These are phyloP conservation scores for Drosophila eohydei DNA, from an alignment of 2,888 invertebrate genomes.

Conservation along the genomic window DNA sequence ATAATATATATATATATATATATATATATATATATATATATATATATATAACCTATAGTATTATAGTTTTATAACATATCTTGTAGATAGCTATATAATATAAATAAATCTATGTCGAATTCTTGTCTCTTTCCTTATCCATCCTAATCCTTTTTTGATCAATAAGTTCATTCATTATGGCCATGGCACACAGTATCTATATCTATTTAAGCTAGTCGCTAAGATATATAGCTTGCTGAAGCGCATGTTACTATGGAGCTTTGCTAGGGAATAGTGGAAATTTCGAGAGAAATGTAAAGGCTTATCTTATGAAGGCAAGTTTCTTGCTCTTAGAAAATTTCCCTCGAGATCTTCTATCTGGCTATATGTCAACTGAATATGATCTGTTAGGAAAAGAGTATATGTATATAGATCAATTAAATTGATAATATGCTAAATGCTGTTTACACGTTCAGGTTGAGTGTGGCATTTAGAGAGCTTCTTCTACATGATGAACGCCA, in stretches of 20 bases:
- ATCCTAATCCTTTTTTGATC: too few relatives aligned
- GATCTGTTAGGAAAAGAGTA: background rate
- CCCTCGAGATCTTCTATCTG: background rate
- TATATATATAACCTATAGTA: too few relatives aligned
- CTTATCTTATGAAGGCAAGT: background rate
- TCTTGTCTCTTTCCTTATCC: too few relatives aligned
- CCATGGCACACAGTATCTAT: too few relatives aligned
- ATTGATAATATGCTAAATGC: conserved; percentile 26
- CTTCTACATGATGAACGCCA: conserved; percentile 29
- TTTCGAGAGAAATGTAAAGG: background rate
- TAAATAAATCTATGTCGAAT: background rate
- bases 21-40: too few relatives aligned
- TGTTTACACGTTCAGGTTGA: conserved; percentile 27
- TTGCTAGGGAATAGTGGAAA: too few relatives aligned
- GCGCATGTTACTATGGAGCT: too few relatives aligned
- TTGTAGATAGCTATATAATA: background rate
- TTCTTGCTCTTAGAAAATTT: background rate
- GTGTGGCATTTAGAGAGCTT: conserved; percentile 40
- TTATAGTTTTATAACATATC: too few relatives aligned
- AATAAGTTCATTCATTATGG: too few relatives aligned
- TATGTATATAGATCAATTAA: conserved; percentile 1
- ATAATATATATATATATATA: too few relatives aligned
- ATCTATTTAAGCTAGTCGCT: too few relatives aligned
- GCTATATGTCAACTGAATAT: background rate
- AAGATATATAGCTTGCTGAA: too few relatives aligned